These are phyloP conservation scores for Nemapogon koenigi DNA, from an alignment of 2,888 invertebrate genomes.

Conservation along the genomic window DNA sequence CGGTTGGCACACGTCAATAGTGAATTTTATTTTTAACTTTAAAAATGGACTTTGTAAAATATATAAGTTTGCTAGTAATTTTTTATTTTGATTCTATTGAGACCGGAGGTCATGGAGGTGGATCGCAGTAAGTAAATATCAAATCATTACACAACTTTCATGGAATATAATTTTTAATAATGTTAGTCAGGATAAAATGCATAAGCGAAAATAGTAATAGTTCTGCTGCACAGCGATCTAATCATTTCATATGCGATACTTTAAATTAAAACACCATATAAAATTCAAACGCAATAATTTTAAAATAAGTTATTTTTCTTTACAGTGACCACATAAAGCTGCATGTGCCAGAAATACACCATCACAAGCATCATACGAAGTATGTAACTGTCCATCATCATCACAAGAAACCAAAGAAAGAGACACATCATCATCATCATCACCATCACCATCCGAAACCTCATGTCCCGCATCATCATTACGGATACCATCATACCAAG, in stretches of 20 bases:
- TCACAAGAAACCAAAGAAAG: conserved; percentile 53
- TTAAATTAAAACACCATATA: background rate
- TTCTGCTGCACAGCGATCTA: background rate
- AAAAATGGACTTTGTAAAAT: conserved; percentile 39
- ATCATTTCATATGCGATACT: too few species aligned
- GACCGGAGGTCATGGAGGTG: conserved; percentile 42
- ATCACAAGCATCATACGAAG: conserved; percentile 66
- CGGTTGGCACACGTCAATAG: background rate
- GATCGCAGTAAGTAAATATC: conserved; percentile 43
- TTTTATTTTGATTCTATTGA: conserved; percentile 36
- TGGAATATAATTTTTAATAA: background rate
- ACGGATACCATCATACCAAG: conserved; percentile 20
- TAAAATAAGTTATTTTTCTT: conserved; percentile 25
- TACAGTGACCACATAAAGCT: conserved; percentile 65
- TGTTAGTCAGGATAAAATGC: background rate
- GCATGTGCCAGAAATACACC: conserved; percentile 65
- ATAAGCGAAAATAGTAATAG: background rate
- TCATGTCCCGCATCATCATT: conserved; percentile 9
- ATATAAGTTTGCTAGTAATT: conserved; percentile 34
- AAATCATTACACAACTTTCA: background rate
- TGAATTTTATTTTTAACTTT: background rate
- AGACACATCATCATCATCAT: conserved; percentile 46
- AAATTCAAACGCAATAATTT: background rate
- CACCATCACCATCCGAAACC: conserved; percentile 27
- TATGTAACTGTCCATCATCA: conserved; percentile 65